Evolutionary conservation across 2,888 invertebrate species (phyloP), one percentile per base, ranked within the genome.

Genomic region (Lampropteryx suffumata): DNA sequence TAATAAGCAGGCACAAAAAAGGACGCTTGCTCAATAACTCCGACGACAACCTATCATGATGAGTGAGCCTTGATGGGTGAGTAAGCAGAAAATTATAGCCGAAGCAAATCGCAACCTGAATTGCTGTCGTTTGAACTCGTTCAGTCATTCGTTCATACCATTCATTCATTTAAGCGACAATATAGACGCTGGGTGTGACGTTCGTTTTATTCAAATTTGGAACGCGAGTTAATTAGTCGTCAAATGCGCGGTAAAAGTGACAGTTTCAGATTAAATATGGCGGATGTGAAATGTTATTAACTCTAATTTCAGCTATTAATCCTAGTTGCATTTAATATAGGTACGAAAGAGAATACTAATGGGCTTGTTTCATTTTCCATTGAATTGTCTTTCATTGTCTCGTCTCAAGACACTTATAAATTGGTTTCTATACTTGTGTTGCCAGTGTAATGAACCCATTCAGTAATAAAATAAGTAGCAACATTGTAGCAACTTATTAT

Each of bases 221-320:
- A 66, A 71, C 69, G 29, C 47, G 34, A 10, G 65, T 65, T 76
- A 78, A 78, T 71, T 75, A 65, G 66, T 71, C 65, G 64, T 69
- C 75, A 76, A 73, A 74, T 69, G 60, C 65, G 73, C 76, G 74
- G 65, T 65, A 73, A 74, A 80, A 77, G 67, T 81, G 76, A 79
- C 76, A 77, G 71, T 62, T 67, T 64, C 64, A 62, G 60, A 75
- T 74, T 69, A 71, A 80, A 81, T 79, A 79, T 79, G 79, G 76
- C 73, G 62, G 70, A 61, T 57, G 47, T 53, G 61, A 65, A 60
- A 59, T 64, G 62, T 67, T 73, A 73, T 75, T 71, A 65, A 67
- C 10, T 28, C 10, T 44, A 43, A 40, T 50, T 30, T 29, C 14
- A 71, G 62, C 64, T 70, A 65, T 75, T 74, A 68, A 73, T 67